Conservation (phyloP, 2,888 invertebrate species). For the Dynastes maya region DNA sequence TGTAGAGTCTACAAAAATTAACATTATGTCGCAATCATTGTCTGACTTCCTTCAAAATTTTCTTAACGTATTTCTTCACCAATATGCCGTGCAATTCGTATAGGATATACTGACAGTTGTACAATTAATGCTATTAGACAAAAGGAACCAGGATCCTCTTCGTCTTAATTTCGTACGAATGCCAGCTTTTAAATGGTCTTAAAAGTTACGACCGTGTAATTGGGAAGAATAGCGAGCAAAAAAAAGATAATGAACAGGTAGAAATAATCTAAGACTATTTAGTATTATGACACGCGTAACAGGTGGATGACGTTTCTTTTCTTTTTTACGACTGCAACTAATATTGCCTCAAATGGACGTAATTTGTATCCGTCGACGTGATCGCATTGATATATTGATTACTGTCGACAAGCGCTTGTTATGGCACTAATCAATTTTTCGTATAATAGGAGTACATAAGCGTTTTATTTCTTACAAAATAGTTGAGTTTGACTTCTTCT, state of each 20-base stretch:
- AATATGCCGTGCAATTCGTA: slow-evolving; percentile 26
- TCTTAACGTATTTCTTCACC: slow-evolving; percentile 17
- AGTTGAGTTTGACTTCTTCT: too few species aligned
- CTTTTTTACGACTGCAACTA: slow-evolving; percentile 55
- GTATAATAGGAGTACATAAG: neutral
- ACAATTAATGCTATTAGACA: slow-evolving; percentile 34
- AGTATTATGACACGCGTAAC: slow-evolving; percentile 58
- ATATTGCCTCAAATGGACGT: slow-evolving; percentile 48
- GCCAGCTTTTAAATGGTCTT: slow-evolving; percentile 38
- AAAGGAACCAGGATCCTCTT: slow-evolving; percentile 18
- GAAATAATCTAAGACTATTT: slow-evolving; percentile 57
- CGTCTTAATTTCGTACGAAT: slow-evolving; percentile 31
- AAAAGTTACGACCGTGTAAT: slow-evolving; percentile 47
- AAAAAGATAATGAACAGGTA: slow-evolving; percentile 60
- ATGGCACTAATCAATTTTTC: neutral
- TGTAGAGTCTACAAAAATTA: too few species aligned
- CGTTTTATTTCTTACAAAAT: too few species aligned
- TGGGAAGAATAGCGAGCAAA: slow-evolving; percentile 54
- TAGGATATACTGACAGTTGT: slow-evolving; percentile 12
- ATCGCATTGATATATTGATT: slow-evolving; percentile 40
- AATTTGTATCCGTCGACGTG: slow-evolving; percentile 55
- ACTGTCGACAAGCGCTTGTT: slow-evolving; percentile 16
- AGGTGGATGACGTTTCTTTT: slow-evolving; percentile 51
- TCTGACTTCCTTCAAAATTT: too few species aligned
- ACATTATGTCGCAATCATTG: too few species aligned